A percentile compares a stretch with the other conserved stretches of the same genome.
These are phyloP conservation scores for Bufo bufo DNA, from an alignment of 2,113 vertebrate species.

Conservation along the genomic window DNA sequence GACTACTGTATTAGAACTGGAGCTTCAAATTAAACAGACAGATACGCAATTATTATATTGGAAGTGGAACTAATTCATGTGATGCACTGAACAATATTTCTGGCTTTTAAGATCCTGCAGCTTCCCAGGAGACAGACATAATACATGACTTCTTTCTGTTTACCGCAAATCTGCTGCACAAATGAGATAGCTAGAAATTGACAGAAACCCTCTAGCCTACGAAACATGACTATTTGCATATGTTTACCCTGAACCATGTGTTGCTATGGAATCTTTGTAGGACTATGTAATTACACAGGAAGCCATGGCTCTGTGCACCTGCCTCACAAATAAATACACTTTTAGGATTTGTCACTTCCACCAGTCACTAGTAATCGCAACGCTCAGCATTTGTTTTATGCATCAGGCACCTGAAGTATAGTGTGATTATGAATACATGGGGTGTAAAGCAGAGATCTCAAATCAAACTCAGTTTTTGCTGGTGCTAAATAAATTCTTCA, in stretches of 20 bases:
- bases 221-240: background rate
- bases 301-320: constrained; percentile 4
- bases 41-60: background rate
- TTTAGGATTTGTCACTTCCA: constrained; percentile 28
- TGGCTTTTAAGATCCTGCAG: background rate
- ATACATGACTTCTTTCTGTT: background rate
- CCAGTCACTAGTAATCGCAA: background rate
- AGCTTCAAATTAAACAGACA: background rate
- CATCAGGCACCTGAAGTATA: background rate
- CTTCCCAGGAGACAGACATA: background rate
- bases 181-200: constrained; percentile 19
- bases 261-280: constrained; percentile 16
- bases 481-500: no score
- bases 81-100: background rate
- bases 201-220: background rate
- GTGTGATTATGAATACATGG: background rate
- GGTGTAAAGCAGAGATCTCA: background rate
- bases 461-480: no score
- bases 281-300: constrained; percentile 1
- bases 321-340: constrained; percentile 13
- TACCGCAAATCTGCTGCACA: background rate
- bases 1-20: background rate
- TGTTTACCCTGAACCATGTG: constrained; percentile 17
- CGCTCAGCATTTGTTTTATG: background rate
- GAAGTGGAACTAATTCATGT: background rate